Evolutionary conservation across 2,797 vertebrate genomes (phyloP), one percentile per base, ranked within the genome.

Genomic region (Holocentrus rufus): DNA sequence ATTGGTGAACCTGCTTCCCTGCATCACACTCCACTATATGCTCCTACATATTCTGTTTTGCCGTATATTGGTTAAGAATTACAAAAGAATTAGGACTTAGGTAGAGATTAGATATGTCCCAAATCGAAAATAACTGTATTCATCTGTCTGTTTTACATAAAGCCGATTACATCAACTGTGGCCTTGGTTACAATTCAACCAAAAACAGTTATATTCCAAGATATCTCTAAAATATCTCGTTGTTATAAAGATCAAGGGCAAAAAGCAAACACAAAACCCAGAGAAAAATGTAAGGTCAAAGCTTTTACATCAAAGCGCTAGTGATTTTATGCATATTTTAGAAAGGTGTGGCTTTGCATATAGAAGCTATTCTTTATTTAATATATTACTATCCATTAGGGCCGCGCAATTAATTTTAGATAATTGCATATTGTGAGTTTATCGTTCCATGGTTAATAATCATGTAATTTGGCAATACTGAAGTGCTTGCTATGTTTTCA

Each of bases 201-300:
- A 50, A 50, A 50, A 47, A 27, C 44, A 65, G 44, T 72, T 63
- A 83, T 80, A 77, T 80, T 69, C 56, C 52, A 54, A 74, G 63
- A 27, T 18, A 7, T 42, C 27, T 61, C 36, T 73, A 15, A 52
- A 58, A n/a, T 30, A 20, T 52, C 71, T 30, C 27, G 17, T 39
- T 42, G 27, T 58, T 55, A 39, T 39, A 39, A 39, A 39, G 11
- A 46, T 46, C 44, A 46, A 46, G 44, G 15, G 44, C 44, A 46
- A 46, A 46, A 17, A 46, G 44, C 5, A 17, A 46, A 46, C 44
- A 46, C 44, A 46, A 46, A 46, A 4, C 5, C 50, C 31, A 87
- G 66, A 74, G 65, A 78, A 44, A 55, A 65, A 25, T 68, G 72
- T 73, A 74, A 86, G 77, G 83, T 81, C 70, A 72, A 64, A 46